Evolutionary conservation across 2,888 invertebrate species (phyloP).

Genomic region (Megamerina dolium): DNA sequence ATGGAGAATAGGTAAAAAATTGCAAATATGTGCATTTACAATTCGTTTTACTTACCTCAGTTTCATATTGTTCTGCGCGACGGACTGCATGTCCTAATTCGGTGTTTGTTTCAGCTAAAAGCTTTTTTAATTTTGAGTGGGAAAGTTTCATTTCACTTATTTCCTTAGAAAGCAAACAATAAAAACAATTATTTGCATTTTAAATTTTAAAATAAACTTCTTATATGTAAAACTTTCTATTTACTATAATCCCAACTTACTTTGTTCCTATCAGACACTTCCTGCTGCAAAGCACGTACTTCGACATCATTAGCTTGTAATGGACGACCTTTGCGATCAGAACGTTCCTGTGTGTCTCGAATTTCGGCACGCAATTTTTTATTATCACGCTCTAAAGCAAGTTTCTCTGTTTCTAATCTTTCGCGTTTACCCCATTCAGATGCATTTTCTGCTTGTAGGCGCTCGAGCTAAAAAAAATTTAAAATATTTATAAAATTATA

Average conservation of each 20-base stretch:
- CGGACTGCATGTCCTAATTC: constrained; percentile 71
- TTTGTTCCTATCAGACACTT: constrained; percentile 61
- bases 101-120: constrained; percentile 70
- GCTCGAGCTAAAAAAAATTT: constrained; percentile 62
- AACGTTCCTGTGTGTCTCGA: constrained; percentile 59
- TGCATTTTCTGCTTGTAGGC: constrained; percentile 86
- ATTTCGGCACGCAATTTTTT: constrained; percentile 70
- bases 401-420: constrained; percentile 82
- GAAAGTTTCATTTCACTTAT: constrained; percentile 65
- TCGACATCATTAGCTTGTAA: constrained; percentile 61
- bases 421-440: constrained; percentile 91
- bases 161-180: constrained; percentile 51
- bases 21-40: no score
- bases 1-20: no score
- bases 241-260: no score
- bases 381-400: constrained; percentile 80
- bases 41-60: constrained; percentile 50
- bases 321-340: constrained; percentile 61
- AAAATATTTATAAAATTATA: neutral
- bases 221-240: no score
- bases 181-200: no score
- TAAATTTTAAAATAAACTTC: neutral
- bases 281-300: constrained; percentile 60
- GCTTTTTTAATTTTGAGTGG: constrained; percentile 69
- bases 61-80: constrained; percentile 74